Base-by-base conservation (phyloP, 1,140 invertebrate species). In the Drosophila parvula region DNA sequence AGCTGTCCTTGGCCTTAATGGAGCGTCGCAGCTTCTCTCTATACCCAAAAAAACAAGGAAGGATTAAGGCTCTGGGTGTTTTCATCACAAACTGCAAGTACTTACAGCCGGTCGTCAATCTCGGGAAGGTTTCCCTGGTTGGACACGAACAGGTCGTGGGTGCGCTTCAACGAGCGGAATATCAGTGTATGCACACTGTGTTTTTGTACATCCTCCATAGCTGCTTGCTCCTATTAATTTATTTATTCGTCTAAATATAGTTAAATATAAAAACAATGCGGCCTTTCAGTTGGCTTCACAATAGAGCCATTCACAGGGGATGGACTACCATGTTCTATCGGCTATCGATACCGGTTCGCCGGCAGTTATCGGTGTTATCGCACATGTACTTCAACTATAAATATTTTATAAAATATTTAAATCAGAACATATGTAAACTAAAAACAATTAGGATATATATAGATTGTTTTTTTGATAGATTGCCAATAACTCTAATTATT, bases 121-220 rank as follows among this genome's bases (percentile, higher is more conserved):
- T 97, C 95, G n/a, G 98, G 97, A 44, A 98, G 92, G 59, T 95
- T 93, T 47, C 96, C 96, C 92, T 99, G 97, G 91, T 99, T 97
- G 36, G 96, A 95, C 38, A 99, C 92, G 93, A 99, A 99, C 95
- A 99, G 97, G 93, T 99, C 99, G 92, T 99, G 98, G 12, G 98
- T 98, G 85, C 99, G 93, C 92, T 99, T 99, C 63, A 99, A 93
- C 6, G 98, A 99, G 74, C 98, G 94, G 92, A 99, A 99, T 50
- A 99, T 98, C 59, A 99, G 93, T 5, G 98, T 99, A 88, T 99
- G 98, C 0, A 99, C 98, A 5, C 98, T 99, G 93, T 99, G 98
- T 86, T 97, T 96, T 91, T 98, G 98, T 4, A 99, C 97, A 74
- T 98, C 98, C 94, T 97, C 94, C 91, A 92, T 76, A 22, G 30